Conservation (phyloP, 2,888 invertebrate species). For the Halictus quadricinctus region DNA sequence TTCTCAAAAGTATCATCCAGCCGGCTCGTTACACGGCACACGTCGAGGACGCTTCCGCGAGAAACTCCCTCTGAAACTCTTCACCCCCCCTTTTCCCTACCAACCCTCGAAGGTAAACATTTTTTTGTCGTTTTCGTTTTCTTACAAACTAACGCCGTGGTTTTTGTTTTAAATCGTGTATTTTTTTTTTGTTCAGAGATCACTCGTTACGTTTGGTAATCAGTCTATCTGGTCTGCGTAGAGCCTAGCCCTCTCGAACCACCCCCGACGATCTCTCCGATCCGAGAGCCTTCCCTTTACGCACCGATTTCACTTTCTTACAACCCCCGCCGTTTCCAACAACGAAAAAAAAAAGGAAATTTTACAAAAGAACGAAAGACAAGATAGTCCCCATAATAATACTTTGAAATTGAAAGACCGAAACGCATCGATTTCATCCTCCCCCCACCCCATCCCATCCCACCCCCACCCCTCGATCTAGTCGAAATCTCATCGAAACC, state of each 20-base stretch:
- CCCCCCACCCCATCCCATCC: neutral
- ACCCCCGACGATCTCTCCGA: conserved; percentile 31
- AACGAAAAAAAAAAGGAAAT: neutral
- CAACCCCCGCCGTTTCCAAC: neutral
- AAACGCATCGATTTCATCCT: neutral
- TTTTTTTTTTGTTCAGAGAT: conserved; percentile 71
- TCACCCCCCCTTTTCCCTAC: neutral
- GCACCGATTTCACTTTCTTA: neutral
- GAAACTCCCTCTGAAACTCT: neutral
- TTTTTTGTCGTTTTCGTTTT: conserved; percentile 28
- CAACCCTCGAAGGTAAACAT: conserved; percentile 14
- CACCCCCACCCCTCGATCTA: neutral
- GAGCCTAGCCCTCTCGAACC: conserved; percentile 62
- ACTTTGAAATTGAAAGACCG: conserved; percentile 15
- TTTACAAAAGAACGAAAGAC: conserved; percentile 5
- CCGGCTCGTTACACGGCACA: neutral
- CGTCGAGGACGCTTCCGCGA: conserved; percentile 27
- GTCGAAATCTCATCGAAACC: neutral
- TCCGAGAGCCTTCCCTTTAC: conserved; percentile 21
- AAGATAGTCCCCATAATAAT: conserved; percentile 5
- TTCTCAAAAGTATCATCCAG: neutral
- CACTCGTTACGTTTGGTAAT: conserved; percentile 76
- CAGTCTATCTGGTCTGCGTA: conserved; percentile 76
- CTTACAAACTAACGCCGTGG: conserved; percentile 61
- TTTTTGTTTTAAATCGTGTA: conserved; percentile 48